Conservation (phyloP, 2,888 invertebrate genomes). For the Drosophila sordidapex region DNA sequence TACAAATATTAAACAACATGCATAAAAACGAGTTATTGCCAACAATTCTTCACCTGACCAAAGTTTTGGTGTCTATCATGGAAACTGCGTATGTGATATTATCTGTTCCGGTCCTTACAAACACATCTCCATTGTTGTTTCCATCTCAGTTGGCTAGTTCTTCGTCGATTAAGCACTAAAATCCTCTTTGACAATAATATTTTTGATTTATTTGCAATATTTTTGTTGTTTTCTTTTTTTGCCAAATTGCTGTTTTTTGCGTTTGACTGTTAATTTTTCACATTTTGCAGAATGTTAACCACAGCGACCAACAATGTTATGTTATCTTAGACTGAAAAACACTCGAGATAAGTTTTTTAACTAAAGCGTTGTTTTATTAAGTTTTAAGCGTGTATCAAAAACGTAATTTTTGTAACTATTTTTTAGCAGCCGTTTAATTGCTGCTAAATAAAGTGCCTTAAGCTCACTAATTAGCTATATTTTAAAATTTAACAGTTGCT, state of each 20-base stretch:
- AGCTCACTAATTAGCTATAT: background rate
- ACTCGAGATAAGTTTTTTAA: background rate
- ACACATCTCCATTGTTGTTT: background rate
- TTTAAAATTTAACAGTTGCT: background rate
- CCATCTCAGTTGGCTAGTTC: background rate
- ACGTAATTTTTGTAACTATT: background rate
- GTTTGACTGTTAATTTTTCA: constrained; percentile 28
- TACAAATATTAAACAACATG: background rate
- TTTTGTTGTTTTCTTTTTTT: constrained; percentile 13
- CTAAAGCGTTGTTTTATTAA: background rate
- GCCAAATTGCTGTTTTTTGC: constrained; percentile 15
- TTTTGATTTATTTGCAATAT: constrained; percentile 14
- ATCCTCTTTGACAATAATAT: constrained; percentile 4
- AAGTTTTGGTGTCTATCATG: constrained; percentile 30
- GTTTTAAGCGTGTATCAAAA: background rate
- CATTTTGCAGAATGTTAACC: constrained; percentile 19
- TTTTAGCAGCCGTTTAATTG: background rate
- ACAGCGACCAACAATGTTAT: background rate
- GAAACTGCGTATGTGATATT: constrained; percentile 25
- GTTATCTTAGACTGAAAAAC: background rate
- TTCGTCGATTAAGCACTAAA: background rate
- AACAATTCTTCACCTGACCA: background rate
- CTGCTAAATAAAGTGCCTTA: background rate
- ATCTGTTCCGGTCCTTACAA: background rate
- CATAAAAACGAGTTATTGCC: background rate